Evolutionary conservation across 2,113 vertebrate species (phyloP).

Genomic region (Herpailurus yagouaroundi): DNA sequence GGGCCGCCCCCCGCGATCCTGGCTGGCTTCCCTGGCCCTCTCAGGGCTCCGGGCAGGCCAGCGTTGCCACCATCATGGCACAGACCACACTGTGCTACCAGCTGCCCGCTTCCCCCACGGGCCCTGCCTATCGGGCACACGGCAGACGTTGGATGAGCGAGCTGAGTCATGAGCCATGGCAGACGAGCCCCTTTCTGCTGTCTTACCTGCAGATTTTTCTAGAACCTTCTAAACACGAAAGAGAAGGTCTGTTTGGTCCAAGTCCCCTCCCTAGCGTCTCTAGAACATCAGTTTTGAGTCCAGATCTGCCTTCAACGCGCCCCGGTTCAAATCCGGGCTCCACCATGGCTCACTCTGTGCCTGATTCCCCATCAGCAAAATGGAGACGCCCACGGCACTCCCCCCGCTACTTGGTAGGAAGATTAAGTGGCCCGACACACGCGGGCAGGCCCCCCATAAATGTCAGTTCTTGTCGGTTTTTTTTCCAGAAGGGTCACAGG

Average conservation of each 20-base stretch:
- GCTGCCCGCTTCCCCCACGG: rapidly evolving
- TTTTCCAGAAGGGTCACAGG: neutral
- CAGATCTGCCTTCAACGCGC: neutral
- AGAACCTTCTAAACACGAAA: neutral
- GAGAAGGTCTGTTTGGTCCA: neutral
- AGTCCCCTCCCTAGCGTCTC: neutral
- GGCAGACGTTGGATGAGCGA: too few relatives aligned
- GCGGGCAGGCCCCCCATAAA: neutral
- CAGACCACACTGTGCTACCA: too few relatives aligned
- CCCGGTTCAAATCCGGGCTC: neutral
- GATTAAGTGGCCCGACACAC: rapidly evolving
- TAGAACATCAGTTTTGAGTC: neutral
- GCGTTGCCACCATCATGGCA: rapidly evolving
- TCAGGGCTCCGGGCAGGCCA: neutral
- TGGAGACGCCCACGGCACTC: neutral
- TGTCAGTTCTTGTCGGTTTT: neutral
- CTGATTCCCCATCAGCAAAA: neutral
- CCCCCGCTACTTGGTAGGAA: neutral
- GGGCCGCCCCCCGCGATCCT: neutral
- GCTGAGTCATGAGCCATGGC: neutral
- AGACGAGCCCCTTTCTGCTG: neutral
- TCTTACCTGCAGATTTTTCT: neutral
- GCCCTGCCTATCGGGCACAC: neutral
- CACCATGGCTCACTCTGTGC: rapidly evolving
- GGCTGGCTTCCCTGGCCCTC: neutral